Evolutionary conservation across 37 sponge, comb jelly and placozoan species (phyloP).

Genomic region (Crambe crambe): DNA sequence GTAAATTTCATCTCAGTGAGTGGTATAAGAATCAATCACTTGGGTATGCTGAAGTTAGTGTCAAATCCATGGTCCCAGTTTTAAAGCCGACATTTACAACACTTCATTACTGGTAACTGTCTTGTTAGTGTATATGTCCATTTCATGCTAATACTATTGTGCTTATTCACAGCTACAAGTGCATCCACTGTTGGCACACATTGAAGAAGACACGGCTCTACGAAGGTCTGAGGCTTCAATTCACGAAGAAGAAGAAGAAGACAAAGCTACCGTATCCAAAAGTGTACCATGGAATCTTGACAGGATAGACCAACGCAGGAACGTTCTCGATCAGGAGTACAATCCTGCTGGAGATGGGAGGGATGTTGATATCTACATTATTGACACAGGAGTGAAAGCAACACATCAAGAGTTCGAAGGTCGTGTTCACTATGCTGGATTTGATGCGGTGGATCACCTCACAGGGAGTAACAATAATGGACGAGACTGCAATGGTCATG

Average conservation of each 20-base stretch:
- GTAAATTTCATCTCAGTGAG: too few species aligned
- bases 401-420: constrained; percentile 69
- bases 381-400: constrained; percentile 74
- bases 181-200: constrained; percentile 51
- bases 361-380: constrained; percentile 60
- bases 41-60: too few species aligned
- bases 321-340: constrained; percentile 39
- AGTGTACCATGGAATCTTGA: constrained; percentile 75
- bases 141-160: too few species aligned
- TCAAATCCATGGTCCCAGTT: too few species aligned
- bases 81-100: too few species aligned
- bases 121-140: too few species aligned
- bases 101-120: too few species aligned
- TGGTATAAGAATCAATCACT: too few species aligned
- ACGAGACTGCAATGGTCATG: constrained; percentile 81
- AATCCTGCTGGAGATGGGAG: constrained; percentile 59
- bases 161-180: too few species aligned
- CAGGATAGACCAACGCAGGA: constrained; percentile 64
- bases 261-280: not conserved
- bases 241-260: not conserved
- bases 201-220: constrained; percentile 66
- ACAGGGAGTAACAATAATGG: constrained; percentile 54
- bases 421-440: constrained; percentile 68
- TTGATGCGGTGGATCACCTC: constrained; percentile 68
- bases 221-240: constrained; percentile 1